phyloP scores from a whole-genome alignment of 2,113 vertebrate species.

The Embiotoca jacksoni region DNA sequence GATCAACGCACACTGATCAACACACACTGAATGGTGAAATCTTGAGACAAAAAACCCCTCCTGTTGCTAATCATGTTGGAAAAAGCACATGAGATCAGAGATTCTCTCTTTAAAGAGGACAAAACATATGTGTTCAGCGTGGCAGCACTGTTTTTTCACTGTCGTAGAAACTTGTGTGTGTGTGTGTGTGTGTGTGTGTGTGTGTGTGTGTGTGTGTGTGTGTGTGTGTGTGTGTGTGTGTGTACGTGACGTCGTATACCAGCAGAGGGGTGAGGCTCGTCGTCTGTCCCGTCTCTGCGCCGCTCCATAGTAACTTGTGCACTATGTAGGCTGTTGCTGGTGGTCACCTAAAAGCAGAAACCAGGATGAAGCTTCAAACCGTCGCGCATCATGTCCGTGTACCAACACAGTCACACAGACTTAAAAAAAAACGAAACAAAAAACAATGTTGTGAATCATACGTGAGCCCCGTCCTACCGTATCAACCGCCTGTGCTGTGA shows the following conservation, averaged over 20 bases:
- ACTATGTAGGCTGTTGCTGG: slow-evolving; percentile 16
- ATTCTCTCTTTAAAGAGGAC: slow-evolving; percentile 62
- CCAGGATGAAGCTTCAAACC: neutral
- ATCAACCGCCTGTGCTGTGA: slow-evolving; percentile 54
- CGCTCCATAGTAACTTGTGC: slow-evolving; percentile 44
- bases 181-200: slow-evolving; percentile 61
- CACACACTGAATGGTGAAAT: slow-evolving; percentile 1
- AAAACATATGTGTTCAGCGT: slow-evolving; percentile 57
- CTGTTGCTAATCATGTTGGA: slow-evolving; percentile 30
- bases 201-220: slow-evolving; percentile 61
- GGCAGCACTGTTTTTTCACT: slow-evolving; percentile 56
- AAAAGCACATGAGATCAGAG: slow-evolving; percentile 54
- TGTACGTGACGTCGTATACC: slow-evolving; percentile 23
- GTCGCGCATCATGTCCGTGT: neutral
- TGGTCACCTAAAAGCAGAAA: slow-evolving; percentile 24
- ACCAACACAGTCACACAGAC: slow-evolving; percentile 1
- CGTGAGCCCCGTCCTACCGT: slow-evolving; percentile 43
- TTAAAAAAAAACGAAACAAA: neutral
- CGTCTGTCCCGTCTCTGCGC: slow-evolving; percentile 32
- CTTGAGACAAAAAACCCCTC: slow-evolving; percentile 18
- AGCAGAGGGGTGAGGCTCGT: slow-evolving; percentile 31
- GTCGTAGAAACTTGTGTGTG: slow-evolving; percentile 66
- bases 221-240: slow-evolving; percentile 43
- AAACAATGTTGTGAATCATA: slow-evolving; percentile 14
- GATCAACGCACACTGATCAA: slow-evolving; percentile 4